Evolutionary conservation across 2,888 invertebrate species (phyloP), one percentile per base, ranked within the genome.

Genomic region (Nezara viridula): DNA sequence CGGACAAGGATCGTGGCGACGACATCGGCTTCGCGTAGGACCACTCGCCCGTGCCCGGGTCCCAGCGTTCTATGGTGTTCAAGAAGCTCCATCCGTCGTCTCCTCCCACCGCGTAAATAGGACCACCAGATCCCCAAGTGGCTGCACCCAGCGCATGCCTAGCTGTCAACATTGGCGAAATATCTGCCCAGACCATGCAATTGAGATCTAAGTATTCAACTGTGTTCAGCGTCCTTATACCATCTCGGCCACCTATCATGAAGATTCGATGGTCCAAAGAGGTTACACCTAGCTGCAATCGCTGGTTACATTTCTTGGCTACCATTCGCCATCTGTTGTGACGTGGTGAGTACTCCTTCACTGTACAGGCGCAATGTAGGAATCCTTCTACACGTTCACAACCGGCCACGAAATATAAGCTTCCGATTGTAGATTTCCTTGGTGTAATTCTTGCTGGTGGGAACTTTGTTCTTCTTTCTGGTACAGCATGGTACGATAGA

Each of bases 11-110:
- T 87, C 98, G 95, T 92, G 97, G 96, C 90, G 96, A 96, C 90
- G 96, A 95, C 98, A 98, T 98, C 4, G 98, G 96, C 7, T 97
- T 96, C 90, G 98, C 97, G 92, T 96, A 96, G 91, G 96, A 97
- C 98, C 98, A 98, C 90, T 96, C 95, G 90, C 97, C 95, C 2
- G 97, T 96, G 90, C 95, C 95, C 21, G 98, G 97, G 93, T 98
- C 98, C 97, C 98, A 98, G 93, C 96, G 94, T 93, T 98, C 98
- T 0, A 98, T 98, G 0, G 98, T 97, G 93, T 97, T 98, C 85
- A 98, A 94, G 92, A 98, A 98, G 92, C 98, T 98, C 98, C 98
- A 98, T n/a, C 98, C 98, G 93, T 98, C 98, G 92, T 98, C 98
- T 0, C 98, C 98, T 2, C 98, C 98, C 4, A 98, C 97, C 0